Evolutionary conservation across 2,888 invertebrate genomes (phyloP).

Genomic region (Zygothrica quintamaculata): DNA sequence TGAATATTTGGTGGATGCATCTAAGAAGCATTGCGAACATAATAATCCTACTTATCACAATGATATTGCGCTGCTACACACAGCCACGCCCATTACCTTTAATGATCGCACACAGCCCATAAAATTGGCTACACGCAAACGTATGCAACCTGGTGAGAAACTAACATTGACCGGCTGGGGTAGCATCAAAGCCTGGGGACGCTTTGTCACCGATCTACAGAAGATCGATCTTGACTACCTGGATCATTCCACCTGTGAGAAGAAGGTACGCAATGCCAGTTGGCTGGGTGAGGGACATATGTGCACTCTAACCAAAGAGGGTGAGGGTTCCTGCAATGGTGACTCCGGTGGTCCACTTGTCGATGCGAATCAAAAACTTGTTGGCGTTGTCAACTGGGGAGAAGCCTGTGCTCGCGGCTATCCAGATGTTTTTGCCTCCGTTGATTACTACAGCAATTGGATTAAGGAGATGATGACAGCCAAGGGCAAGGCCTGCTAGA

Average conservation of each 20-base stretch:
- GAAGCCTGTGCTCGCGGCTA: slow-evolving; percentile 82
- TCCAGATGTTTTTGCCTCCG: slow-evolving; percentile 83
- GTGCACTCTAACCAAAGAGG: slow-evolving; percentile 86
- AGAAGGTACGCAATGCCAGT: slow-evolving; percentile 84
- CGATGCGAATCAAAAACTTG: slow-evolving; percentile 65
- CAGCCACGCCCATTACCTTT: slow-evolving; percentile 86
- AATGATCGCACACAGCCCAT: slow-evolving; percentile 86
- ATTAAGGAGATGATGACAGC: slow-evolving; percentile 67
- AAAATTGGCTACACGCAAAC: slow-evolving; percentile 85
- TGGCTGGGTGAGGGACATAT: slow-evolving; percentile 86
- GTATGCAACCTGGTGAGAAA: slow-evolving; percentile 85
- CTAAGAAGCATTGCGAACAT: slow-evolving; percentile 72
- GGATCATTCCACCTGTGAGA: slow-evolving; percentile 84
- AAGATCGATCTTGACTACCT: slow-evolving; percentile 86
- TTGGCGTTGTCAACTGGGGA: slow-evolving; percentile 84
- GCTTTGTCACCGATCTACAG: slow-evolving; percentile 86
- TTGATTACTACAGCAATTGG: slow-evolving; percentile 79
- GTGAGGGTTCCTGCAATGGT: slow-evolving; percentile 85
- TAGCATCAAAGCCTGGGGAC: slow-evolving; percentile 85
- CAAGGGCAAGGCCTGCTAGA: slow-evolving; percentile 45
- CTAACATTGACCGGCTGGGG: slow-evolving; percentile 88
- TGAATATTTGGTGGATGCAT: slow-evolving; percentile 62
- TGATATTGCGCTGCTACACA: slow-evolving; percentile 89
- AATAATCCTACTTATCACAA: slow-evolving; percentile 84
- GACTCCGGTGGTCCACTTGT: slow-evolving; percentile 84